A percentile compares a stretch with the other conserved stretches of the same genome.
phyloP scores from a whole-genome alignment of 2,113 vertebrate species.

The Pampusana beccarii region DNA sequence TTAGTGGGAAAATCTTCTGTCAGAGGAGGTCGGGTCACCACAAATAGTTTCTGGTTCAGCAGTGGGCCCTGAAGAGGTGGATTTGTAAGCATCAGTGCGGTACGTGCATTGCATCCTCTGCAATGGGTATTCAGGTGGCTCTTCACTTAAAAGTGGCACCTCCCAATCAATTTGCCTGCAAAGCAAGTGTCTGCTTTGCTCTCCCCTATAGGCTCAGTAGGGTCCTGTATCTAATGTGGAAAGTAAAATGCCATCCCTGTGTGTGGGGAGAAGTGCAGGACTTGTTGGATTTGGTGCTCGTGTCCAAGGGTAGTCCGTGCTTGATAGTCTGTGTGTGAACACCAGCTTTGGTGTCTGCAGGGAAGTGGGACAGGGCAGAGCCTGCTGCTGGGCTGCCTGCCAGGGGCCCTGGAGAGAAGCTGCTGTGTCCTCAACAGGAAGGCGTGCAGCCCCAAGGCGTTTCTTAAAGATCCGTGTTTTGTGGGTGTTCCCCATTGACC shows the following conservation, averaged over 20 bases:
- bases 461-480: neutral
- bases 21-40: neutral
- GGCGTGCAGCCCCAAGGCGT: neutral
- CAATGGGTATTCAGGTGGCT: neutral
- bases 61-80: rapidly evolving
- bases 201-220: neutral
- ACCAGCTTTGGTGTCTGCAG: neutral
- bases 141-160: neutral
- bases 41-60: neutral
- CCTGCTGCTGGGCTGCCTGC: neutral
- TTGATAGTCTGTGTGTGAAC: neutral
- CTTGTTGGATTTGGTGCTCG: rapidly evolving
- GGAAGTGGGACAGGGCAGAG: neutral
- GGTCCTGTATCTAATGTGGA: rapidly evolving
- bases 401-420: neutral
- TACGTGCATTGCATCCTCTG: rapidly evolving
- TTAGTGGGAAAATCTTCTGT: neutral
- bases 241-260: neutral
- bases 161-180: neutral
- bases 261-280: rapidly evolving
- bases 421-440: neutral
- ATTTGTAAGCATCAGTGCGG: rapidly evolving
- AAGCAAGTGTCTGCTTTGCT: neutral
- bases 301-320: neutral
- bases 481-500: neutral